A percentile compares a stretch with the other conserved stretches of the same genome.
These are phyloP conservation scores for Torymus texanus DNA, from an alignment of 2,888 invertebrate species.

Conservation along the genomic window DNA sequence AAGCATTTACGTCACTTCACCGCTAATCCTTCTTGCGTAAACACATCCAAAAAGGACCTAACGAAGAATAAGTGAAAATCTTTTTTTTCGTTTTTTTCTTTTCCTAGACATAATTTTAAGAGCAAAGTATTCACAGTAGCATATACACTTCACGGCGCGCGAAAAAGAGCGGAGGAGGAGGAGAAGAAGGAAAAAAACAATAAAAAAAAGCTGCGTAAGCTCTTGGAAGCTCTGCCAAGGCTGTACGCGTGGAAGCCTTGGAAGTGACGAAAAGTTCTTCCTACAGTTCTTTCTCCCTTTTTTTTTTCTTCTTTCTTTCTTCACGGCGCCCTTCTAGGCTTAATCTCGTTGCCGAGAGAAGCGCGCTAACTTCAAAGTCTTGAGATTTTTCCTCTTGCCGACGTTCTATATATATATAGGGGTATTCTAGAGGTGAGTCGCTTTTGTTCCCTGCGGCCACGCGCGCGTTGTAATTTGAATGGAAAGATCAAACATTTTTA, in stretches of 20 bases:
- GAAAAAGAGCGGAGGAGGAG: not conserved
- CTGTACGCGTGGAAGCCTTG: constrained; percentile 39
- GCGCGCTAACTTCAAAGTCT: constrained; percentile 56
- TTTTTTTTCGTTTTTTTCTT: too few species aligned
- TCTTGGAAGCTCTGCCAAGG: constrained; percentile 34
- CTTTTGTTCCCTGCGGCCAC: constrained; percentile 3
- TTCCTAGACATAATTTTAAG: too few species aligned
- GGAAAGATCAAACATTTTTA: too few species aligned
- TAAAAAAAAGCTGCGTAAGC: constrained; percentile 41
- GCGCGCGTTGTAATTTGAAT: too few species aligned
- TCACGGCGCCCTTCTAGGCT: constrained; percentile 9
- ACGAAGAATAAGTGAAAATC: too few species aligned
- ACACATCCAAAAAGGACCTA: too few species aligned
- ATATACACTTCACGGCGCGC: too few species aligned
- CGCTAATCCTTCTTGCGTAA: too few species aligned
- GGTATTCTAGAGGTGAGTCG: too few species aligned
- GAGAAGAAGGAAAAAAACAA: constrained; percentile 25
- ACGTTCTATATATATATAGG: not conserved
- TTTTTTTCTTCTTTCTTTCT: constrained; percentile 20
- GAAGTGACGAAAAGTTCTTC: constrained; percentile 50
- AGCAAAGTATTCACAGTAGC: too few species aligned
- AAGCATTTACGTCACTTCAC: too few species aligned
- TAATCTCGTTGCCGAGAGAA: constrained; percentile 55
- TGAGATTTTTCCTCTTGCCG: constrained; percentile 24
- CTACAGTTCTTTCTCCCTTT: not conserved